A percentile compares a stretch with the other conserved stretches of the same genome.
Evolutionary conservation across 2,113 vertebrate genomes (phyloP).

Genomic region (Delphinapterus leucas): DNA sequence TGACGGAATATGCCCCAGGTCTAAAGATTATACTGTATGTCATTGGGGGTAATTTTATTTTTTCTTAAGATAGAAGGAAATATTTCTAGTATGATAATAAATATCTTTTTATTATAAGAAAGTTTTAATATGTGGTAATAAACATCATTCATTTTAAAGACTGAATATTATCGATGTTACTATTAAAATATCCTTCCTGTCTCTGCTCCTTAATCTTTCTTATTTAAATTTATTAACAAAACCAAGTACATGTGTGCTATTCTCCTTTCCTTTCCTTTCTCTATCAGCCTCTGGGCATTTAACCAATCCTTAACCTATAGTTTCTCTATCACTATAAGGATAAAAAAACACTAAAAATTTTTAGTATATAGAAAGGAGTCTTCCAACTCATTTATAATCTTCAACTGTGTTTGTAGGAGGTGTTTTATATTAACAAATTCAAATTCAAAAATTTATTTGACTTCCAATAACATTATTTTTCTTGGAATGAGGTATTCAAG

Average conservation of each 20-base stretch:
- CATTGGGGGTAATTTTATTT: not conserved
- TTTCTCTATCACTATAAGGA: not conserved
- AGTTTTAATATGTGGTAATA: not conserved
- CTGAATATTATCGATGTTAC: not conserved
- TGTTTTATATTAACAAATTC: not conserved
- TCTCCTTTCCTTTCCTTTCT: not conserved
- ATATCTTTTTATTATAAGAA: constrained; percentile 38
- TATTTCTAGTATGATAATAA: not conserved
- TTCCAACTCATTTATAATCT: not conserved
- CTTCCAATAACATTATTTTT: not conserved
- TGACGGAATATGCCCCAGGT: not conserved
- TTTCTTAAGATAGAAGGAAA: constrained; percentile 31
- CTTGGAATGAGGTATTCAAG: not conserved
- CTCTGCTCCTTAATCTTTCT: not conserved
- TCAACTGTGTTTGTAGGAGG: not conserved
- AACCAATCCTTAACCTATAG: not conserved
- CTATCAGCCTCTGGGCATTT: not conserved
- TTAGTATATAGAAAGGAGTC: not conserved
- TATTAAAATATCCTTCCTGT: not conserved
- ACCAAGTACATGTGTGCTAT: not conserved
- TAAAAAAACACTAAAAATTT: not conserved
- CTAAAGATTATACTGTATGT: not conserved
- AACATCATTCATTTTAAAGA: constrained; percentile 22
- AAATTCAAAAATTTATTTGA: not conserved
- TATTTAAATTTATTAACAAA: not conserved